Evolutionary conservation across 2,113 vertebrate genomes (phyloP).

Genomic region (Heterotis niloticus): DNA sequence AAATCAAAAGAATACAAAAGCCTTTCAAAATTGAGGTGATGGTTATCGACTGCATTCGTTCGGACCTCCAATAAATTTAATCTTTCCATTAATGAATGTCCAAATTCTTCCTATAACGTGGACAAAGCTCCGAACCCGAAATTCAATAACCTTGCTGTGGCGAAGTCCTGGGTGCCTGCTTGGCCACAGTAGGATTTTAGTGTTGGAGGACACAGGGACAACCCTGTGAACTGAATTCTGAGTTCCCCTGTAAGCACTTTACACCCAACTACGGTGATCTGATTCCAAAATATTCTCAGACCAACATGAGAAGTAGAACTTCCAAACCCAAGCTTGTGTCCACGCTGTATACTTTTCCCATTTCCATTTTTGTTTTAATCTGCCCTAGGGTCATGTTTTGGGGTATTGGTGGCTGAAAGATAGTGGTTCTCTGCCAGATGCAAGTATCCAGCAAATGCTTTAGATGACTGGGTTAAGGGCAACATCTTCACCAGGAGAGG

Average conservation of each 20-base stretch:
- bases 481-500: neutral
- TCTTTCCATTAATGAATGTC: slow-evolving; percentile 33
- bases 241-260: slow-evolving; percentile 32
- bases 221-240: slow-evolving; percentile 44
- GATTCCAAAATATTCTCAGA: neutral
- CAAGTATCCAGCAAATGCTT: neutral
- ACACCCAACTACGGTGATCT: slow-evolving; percentile 2
- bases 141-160: slow-evolving; percentile 59
- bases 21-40: slow-evolving; percentile 38
- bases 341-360: neutral
- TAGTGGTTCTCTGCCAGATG: neutral
- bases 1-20: slow-evolving; percentile 31
- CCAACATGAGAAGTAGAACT: neutral
- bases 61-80: slow-evolving; percentile 34
- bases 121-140: slow-evolving; percentile 61
- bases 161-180: slow-evolving; percentile 48
- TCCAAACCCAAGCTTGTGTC: neutral
- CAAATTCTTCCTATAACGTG: slow-evolving; percentile 51
- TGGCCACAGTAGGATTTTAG: slow-evolving; percentile 43
- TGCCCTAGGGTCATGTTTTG: neutral
- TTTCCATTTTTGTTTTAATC: neutral
- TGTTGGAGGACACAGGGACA: slow-evolving; percentile 47
- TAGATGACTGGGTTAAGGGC: neutral
- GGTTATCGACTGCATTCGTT: slow-evolving; percentile 38
- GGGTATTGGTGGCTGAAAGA: neutral